Base-by-base conservation (phyloP, 2,888 invertebrate genomes). In the Drosophila atripex region DNA sequence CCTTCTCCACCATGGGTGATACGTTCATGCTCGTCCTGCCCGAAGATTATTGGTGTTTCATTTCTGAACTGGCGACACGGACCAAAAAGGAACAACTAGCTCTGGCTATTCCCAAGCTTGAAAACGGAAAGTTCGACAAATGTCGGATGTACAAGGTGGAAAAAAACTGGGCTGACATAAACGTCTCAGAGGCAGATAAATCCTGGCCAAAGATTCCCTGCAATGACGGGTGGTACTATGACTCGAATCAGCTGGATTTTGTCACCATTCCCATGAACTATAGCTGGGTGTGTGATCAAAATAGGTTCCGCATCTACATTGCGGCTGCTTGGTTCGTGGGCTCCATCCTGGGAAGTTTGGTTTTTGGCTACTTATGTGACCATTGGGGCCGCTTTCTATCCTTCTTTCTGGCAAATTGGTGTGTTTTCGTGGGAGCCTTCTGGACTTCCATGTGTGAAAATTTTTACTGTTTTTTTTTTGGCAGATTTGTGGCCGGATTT, bases 351-450 rank as follows among this genome's bases (percentile, higher is more conserved):
- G 97, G 97, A 0, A 96, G 96, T 0, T 91, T 97, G 35, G 91
- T 96, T 0, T 96, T 97, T 80, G 97, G 97, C 0, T 96, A 95
- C 94, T 93, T 96, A 9, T 95, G 97, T 11, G 97, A 97, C 90
- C 94, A 95, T 63, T 95, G 94, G 80, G 97, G 97, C 7, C 93
- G 97, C 38, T 94, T 97, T 76, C 96, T 96, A 0, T 95, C 96
- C n/a, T 91, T 96, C 57, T 94, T 92, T 92, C 93, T 96, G 0
- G 94, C 96, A 2, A 97, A 96, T 89, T 73, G 95, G 32, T 92
- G 95, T 12, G 96, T 95, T 0, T 94, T 95, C 78, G 77, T 91
- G 0, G 94, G 93, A 0, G 94, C 97, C 0, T 92, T 96, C 0
- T 94, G 94, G 0, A 96, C 96, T 0, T 94, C 95, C 0, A 94